Base-by-base conservation (phyloP, 1,140 invertebrate genomes). In the Pogonus chalceus region DNA sequence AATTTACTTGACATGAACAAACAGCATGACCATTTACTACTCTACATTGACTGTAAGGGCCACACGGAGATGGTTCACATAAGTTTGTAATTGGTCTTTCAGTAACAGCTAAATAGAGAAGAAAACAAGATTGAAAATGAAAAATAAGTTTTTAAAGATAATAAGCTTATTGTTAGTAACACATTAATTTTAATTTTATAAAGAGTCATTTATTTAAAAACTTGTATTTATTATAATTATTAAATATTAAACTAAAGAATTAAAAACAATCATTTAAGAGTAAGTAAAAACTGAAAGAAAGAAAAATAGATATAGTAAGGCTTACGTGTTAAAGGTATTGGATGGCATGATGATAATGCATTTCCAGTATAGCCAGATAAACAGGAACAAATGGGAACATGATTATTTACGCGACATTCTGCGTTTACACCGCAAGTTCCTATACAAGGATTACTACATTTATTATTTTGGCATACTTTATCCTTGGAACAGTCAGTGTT, bases 11-110 rank as follows among this genome's bases (percentile, higher is more conserved):
- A 61, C 84, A 88, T 52, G 83, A 81, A 66, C 86, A 89, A 21
- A 85, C 82, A 21, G 82, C 81, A 60, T 84, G 77, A 7, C 73
- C 76, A 57, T 81, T 81, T 55, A 75, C 68, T 23, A 76, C 75
- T 56, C 77, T 77, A 68, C 85, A 90, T 56, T 80, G 69, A 63
- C 83, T 84, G 66, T 83, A 84, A n/a, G 78, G 77, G 37, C 83
- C 82, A 65, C 83, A 86, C 21, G 83, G 83, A 54, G 81, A 80
- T 21, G 81, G 81, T 56, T 72, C 64, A 65, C 83, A 87, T 31
- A 82, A 82, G 63, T 85, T 74, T 57, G 61, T 62, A 35, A 54
- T 63, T 23, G 75, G 73, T 62, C 72, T 73, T 60, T 78, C 71
- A 57, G 60, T 62, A 54, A 57, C 53, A 49, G 62, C 69, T 71